A percentile compares a stretch with the other conserved stretches of the same genome.
Conservation (phyloP, 2,797 vertebrate species). For the Anas flavirostris region DNA sequence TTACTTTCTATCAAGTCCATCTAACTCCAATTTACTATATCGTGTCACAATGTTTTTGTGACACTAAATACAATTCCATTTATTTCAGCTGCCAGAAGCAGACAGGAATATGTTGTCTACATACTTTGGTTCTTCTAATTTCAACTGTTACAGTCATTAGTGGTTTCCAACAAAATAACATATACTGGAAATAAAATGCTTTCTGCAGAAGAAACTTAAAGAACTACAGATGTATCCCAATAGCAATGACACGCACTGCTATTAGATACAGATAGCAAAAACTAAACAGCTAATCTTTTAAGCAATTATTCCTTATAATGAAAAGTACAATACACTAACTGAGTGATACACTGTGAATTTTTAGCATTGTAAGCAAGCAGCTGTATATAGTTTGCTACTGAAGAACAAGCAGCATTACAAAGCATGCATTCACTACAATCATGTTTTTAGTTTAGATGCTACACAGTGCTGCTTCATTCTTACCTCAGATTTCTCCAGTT, state of each 20-base stretch:
- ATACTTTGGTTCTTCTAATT: neutral
- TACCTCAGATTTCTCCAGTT: conserved; percentile 99
- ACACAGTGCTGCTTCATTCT: conserved; percentile 56
- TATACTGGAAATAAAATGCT: neutral
- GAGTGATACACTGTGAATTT: neutral
- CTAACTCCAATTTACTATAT: neutral
- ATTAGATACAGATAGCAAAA: neutral
- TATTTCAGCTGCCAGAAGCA: neutral
- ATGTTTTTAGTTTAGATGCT: neutral
- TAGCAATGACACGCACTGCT: neutral
- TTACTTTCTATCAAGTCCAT: neutral
- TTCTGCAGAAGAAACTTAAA: neutral
- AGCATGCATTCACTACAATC: conserved; percentile 34
- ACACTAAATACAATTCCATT: neutral
- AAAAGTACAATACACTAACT: neutral
- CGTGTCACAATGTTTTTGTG: neutral
- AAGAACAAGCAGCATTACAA: conserved; percentile 34
- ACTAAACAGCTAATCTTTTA: neutral
- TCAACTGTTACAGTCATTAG: neutral
- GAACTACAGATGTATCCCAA: conserved; percentile 9
- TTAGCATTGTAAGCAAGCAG: conserved; percentile 29
- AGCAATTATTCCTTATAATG: neutral
- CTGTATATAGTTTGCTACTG: conserved; percentile 11
- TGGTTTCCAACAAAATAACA: neutral
- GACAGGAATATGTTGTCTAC: neutral